Conservation (phyloP, 64 coral and sea anemone species). For the Anthopleura sola region DNA sequence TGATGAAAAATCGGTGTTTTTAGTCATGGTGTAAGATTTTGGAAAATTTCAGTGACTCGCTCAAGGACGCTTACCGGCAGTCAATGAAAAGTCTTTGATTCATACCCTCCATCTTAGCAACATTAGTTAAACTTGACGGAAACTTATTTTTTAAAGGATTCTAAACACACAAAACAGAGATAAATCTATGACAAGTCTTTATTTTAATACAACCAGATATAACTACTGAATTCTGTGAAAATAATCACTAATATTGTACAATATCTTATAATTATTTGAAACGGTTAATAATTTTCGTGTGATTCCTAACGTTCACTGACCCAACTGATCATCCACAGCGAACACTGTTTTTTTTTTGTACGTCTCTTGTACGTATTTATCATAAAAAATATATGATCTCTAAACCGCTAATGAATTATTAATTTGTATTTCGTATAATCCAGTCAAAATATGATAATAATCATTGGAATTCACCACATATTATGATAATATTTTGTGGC, state of each 20-base stretch:
- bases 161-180: neutral
- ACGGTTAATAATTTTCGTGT: neutral
- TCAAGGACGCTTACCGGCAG: too few species aligned
- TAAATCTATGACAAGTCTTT: neutral
- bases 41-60: too few species aligned
- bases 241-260: neutral
- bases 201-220: neutral
- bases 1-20: too few species aligned
- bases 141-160: neutral
- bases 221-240: neutral
- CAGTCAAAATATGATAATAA: neutral
- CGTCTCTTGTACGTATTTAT: neutral
- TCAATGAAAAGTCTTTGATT: neutral
- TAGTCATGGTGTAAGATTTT: too few species aligned
- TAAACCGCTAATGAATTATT: conserved; percentile 2
- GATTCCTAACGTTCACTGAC: too few species aligned
- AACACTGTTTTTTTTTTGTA: neutral
- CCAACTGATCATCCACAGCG: too few species aligned
- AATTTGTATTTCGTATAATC: neutral
- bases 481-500: neutral
- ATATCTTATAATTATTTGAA: neutral
- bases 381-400: neutral
- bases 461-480: neutral
- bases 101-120: too few species aligned
- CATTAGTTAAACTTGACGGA: too few species aligned